Evolutionary conservation across 2,797 vertebrate genomes (phyloP), one percentile per base, ranked within the genome.

Genomic region (Pseudocheirus occidentalis): DNA sequence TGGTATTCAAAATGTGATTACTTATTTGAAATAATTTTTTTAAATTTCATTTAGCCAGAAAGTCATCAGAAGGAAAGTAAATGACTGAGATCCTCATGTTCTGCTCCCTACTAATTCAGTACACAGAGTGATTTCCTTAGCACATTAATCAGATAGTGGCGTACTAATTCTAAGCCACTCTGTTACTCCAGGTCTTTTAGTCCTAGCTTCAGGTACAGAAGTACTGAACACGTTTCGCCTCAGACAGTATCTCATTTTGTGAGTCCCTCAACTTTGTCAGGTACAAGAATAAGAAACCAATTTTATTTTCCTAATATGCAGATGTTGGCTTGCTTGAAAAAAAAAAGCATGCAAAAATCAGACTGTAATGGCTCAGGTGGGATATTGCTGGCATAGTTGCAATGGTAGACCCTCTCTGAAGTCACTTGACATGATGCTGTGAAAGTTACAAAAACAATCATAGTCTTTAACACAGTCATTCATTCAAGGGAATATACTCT

Each of bases 21-120:
- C 73, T 87, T 87, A 90, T 55, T 90, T 90, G 52, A 90, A 55
- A 53, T 90, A 90, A 53, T 90, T 90, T 90, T 90, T 52, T 90
- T 90, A 90, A 90, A 90, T 90, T 90, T 90, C 90, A 90, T 90
- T 90, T 90, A 90, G 90, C 90, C 90, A 90, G 90, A 55, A 90
- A 90, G 54, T 55, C 90, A 90, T 90, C 50, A 90, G 90, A 90
- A 90, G 31, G 54, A 90, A 90, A 90, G 90, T 90, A 90, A 90
- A 90, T 90, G 90, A 90, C 6, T 55, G 90, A 55, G 28, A 5
- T 53, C 90, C 50, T 53, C 50, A 55, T 53, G 50, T 90, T 53
- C 90, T 55, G 29, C 90, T 90, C 52, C 90, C 73, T 87, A 87
- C 40, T 87, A 87, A 87, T 87, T 87, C 73, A 87, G 73, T 87